Evolutionary conservation across 2,797 vertebrate species (phyloP), one percentile per base, ranked within the genome.

Genomic region (Champsocephalus gunnari): DNA sequence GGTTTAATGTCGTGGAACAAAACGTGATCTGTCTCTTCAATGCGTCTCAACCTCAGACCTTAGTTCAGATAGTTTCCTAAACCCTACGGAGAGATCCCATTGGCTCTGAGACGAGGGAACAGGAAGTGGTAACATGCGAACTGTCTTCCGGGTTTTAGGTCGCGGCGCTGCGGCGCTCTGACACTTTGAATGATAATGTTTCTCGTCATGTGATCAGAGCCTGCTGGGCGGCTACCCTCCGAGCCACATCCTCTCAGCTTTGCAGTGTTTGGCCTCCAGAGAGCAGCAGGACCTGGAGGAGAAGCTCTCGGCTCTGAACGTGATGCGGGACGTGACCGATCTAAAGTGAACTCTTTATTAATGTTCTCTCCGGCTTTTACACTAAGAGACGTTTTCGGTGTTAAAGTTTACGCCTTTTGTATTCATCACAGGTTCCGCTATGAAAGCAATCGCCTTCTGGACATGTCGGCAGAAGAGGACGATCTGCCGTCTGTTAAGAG

Each of bases 221-320:
- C 2, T 94, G 49, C 72, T 95, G 53, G 57, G 38, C 9, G n/a
- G 66, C 66, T 90, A 94, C 72, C 94, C 96, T 21, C 94, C 95
- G 28, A 94, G 83, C 62, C 96, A 96, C 6, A 47, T 96, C 38
- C 87, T 96, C 16, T 90, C 88, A 21, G 94, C 94, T 0, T 57
- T 97, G 79, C 91, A 94, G 71, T 85, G 92, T 84, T 84, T 96
- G 67, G 94, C 95, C 58, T 82, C 83, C 11, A 86, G 80, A 80
- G 92, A 94, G 72, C 94, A 95, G 67, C 81, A 76, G 66, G 89
- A 89, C 1, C 78, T 96, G 38, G 89, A 94, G 55, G 86, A 94
- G 65, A 94, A 94, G 71, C 65, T 93, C 0, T 21, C 83, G 5
- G 79, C 87, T 84, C 70, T 95, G 64, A 88, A 96, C 77, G 90